A percentile compares a stretch with the other conserved stretches of the same genome.
phyloP scores from a whole-genome alignment of 2,113 vertebrate genomes.

The Genyomyrus donnyi region DNA sequence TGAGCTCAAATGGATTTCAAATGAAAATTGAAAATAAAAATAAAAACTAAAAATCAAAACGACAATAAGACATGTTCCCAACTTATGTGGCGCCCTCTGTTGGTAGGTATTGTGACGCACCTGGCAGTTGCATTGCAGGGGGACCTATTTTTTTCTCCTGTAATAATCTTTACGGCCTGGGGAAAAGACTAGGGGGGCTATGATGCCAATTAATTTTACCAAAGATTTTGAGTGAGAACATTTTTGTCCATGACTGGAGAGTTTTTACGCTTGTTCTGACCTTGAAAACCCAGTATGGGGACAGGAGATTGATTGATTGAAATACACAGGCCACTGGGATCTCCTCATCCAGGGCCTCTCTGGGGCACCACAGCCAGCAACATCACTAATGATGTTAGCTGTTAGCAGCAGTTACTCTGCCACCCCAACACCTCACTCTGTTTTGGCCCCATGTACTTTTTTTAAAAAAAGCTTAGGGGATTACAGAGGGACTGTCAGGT shows the following conservation, averaged over 20 bases:
- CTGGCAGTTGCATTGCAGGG: background rate
- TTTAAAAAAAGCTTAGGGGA: background rate
- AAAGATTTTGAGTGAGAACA: background rate
- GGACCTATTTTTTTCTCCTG: background rate
- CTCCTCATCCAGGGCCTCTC: background rate
- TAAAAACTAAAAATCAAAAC: background rate
- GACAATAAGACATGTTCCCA: background rate
- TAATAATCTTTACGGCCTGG: background rate
- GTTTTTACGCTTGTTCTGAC: background rate
- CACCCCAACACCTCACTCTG: background rate
- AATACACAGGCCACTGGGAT: background rate
- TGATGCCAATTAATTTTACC: background rate
- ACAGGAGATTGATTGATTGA: background rate
- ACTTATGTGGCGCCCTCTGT: background rate
- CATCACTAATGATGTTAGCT: background rate
- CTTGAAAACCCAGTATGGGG: background rate
- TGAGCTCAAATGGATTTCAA: background rate
- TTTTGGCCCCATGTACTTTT: background rate
- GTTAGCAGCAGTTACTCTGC: background rate
- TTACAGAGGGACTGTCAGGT: background rate
- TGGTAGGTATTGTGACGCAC: background rate
- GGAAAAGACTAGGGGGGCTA: background rate
- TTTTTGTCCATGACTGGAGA: background rate
- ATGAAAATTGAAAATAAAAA: background rate
- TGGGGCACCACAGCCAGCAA: background rate